These are phyloP conservation scores for Nemopilema nomurai DNA, from an alignment of 30 jellyfish, hydroid and myxozoan species.

Conservation along the genomic window DNA sequence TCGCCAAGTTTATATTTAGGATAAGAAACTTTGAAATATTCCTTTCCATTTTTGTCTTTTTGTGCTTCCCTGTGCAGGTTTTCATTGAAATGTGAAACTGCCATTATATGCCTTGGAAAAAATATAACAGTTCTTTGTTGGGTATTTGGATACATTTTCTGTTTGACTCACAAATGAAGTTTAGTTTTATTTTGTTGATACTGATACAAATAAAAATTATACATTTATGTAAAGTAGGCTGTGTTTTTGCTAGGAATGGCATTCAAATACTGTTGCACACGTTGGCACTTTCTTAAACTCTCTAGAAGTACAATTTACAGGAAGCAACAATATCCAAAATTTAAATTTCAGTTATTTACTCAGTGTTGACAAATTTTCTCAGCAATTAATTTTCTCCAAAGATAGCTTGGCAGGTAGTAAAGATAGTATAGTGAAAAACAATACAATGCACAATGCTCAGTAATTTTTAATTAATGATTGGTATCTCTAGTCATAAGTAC, in stretches of 20 bases:
- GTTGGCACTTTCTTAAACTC: not conserved
- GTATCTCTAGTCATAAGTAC: not conserved
- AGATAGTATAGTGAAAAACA: not conserved
- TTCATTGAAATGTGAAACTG: not conserved
- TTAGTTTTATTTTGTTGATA: not conserved
- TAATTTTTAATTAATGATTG: not conserved
- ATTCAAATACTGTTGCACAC: not conserved
- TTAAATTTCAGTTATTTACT: not conserved
- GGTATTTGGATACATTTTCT: not conserved
- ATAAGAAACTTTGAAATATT: not conserved
- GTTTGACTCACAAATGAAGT: not conserved
- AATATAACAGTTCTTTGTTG: not conserved
- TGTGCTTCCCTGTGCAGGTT: not conserved
- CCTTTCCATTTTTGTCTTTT: not conserved
- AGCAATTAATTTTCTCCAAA: not conserved
- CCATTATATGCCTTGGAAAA: not conserved
- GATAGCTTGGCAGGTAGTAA: not conserved
- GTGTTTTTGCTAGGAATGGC: not conserved
- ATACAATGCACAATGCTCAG: not conserved
- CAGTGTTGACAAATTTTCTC: not conserved
- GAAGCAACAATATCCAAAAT: not conserved
- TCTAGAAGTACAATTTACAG: not conserved
- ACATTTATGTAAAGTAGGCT: not conserved
- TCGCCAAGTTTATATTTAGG: not conserved
- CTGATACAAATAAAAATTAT: not conserved